Percentiles rank a stretch among this genome's conserved stretches.
Evolutionary conservation across 2,888 invertebrate species (phyloP).

Genomic region (Altica lythri): DNA sequence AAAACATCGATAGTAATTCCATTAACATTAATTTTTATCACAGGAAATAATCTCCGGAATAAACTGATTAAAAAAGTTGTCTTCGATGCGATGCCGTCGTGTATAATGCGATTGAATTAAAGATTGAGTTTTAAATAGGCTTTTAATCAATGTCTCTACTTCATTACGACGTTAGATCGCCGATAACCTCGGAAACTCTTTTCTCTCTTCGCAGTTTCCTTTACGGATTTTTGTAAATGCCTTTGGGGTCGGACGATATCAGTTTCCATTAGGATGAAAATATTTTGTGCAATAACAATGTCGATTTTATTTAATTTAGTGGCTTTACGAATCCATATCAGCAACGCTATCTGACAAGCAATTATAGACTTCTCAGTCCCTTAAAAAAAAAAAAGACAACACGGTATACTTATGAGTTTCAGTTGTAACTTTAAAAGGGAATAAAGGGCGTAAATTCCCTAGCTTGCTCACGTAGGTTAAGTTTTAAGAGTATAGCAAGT

Average conservation of each 20-base stretch:
- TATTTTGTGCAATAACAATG: no score
- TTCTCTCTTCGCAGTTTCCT: constrained; percentile 31
- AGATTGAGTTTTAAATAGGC: constrained; percentile 56
- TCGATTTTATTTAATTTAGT: no score
- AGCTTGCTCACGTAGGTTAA: no score
- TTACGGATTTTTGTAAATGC: background rate
- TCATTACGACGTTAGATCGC: constrained; percentile 54
- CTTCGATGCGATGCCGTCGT: constrained; percentile 47
- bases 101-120: constrained; percentile 55
- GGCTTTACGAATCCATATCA: no score
- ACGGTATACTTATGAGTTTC: no score
- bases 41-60: constrained; percentile 56
- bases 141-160: constrained; percentile 58
- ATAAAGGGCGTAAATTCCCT: no score
- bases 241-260: background rate
- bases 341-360: no score
- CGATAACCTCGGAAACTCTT: constrained; percentile 47
- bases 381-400: no score
- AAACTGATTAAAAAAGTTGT: constrained; percentile 58
- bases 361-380: no score
- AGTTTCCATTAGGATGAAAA: no score
- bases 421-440: no score
- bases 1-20: constrained; percentile 57
- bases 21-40: constrained; percentile 56
- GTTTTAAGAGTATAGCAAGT: no score